phyloP scores from a whole-genome alignment of 2,888 invertebrate species.

The Calameuta idolon region DNA sequence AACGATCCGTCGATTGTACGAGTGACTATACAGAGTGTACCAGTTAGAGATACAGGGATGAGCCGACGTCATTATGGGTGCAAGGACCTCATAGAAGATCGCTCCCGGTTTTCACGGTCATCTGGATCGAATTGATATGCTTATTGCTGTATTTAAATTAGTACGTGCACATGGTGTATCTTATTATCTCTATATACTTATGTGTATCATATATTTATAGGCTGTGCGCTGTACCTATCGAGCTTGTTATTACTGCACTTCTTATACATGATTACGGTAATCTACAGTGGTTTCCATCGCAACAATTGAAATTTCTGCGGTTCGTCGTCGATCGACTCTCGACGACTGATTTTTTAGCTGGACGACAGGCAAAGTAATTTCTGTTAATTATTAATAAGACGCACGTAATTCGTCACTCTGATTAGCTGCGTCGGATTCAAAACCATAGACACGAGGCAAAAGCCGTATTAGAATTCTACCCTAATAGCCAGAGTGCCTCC shows the following conservation, averaged over 20 bases:
- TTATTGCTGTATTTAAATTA: not conserved
- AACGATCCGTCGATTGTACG: not conserved
- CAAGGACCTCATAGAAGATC: not conserved
- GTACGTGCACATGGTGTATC: not conserved
- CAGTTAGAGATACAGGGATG: not conserved
- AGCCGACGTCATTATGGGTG: not conserved
- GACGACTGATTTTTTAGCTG: not conserved
- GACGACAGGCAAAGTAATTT: not conserved
- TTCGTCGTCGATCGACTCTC: not conserved
- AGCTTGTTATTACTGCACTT: not conserved
- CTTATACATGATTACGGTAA: slow-evolving; percentile 7
- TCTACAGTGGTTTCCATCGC: not conserved
- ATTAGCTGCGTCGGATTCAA: not conserved
- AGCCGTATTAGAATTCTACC: not conserved
- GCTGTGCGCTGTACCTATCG: not conserved
- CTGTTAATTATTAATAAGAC: not conserved
- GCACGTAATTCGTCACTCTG: not conserved
- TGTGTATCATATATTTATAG: not conserved
- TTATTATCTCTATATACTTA: not conserved
- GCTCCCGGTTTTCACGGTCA: slow-evolving; percentile 1
- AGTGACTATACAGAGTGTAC: not conserved
- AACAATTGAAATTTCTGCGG: not conserved
- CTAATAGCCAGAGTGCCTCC: slow-evolving; percentile 1
- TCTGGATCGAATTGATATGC: not conserved
- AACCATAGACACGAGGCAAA: not conserved